Conservation (phyloP, 2,888 invertebrate genomes). For the Standfussiana lucernea region DNA sequence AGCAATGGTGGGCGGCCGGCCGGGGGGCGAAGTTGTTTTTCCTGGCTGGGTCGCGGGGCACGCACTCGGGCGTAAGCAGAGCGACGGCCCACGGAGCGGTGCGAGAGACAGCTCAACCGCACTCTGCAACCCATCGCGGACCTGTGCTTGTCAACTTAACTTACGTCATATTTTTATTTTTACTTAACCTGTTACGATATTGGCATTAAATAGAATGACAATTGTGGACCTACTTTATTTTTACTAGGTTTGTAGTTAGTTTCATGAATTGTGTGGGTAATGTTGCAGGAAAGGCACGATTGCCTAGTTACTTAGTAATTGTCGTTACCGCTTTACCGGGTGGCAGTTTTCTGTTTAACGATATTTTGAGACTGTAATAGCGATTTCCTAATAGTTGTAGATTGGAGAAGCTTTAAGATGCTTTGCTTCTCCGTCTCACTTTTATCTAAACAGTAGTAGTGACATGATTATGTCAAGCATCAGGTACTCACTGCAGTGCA, state of each 20-base stretch:
- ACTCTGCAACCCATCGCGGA: constrained; percentile 64
- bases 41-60: constrained; percentile 68
- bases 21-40: constrained; percentile 72
- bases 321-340: background rate
- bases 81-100: constrained; percentile 73
- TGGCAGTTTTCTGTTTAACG: background rate
- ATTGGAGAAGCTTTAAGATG: background rate
- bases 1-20: constrained; percentile 73
- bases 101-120: constrained; percentile 76
- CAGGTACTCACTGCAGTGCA: background rate
- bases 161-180: constrained; percentile 72
- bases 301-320: background rate
- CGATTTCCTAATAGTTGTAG: background rate
- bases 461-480: background rate
- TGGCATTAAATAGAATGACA: constrained; percentile 44
- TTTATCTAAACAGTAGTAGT: background rate
- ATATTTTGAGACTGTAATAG: background rate
- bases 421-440: background rate
- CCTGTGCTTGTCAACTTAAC: constrained; percentile 70
- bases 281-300: background rate
- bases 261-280: constrained; percentile 8
- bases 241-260: constrained; percentile 22
- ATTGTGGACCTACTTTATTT: constrained; percentile 37
- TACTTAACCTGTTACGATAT: constrained; percentile 45
- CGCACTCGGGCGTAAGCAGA: constrained; percentile 73